Evolutionary conservation across 2,113 vertebrate genomes (phyloP), one percentile per base, ranked within the genome.

Genomic region (Corvus moneduloides): DNA sequence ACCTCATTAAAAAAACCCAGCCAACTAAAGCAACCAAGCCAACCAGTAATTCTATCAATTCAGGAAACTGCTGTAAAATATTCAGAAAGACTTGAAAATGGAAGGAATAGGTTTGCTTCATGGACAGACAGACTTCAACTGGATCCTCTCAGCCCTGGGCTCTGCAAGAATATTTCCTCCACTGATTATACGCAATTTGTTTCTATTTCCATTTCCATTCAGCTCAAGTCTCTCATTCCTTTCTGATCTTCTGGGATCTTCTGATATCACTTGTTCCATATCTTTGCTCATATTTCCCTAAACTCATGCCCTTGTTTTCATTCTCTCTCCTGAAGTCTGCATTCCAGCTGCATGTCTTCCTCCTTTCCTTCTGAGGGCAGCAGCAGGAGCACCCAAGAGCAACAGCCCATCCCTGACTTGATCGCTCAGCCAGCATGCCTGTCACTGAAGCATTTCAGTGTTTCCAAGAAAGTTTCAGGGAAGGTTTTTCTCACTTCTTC

Each of bases 371-470:
- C 30, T 21, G 9, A 51, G 32, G 22, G 27, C 24, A 88, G 17
- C 24, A 37, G 19, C 10, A 26, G 51, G 22, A 90, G 13, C 27
- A 62, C 5, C 1, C 1, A 49, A 14, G n/a, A 44, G 6, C 13
- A 43, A 0, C 1, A 22, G 5, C 8, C 21, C 22, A 56, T 28
- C 35, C 26, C 27, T 56, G 55, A 35, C 26, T n/a, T 75, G 41
- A 41, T 24, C 0, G 0, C 22, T 13, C 15, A 46, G 26, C 3
- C 16, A 81, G 6, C 0, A 0, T 44, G 26, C 21, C 23, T n/a
- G 9, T 55, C 56, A 41, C 32, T 54, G 62, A 24, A 43, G 21
- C 4, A 49, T 44, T 71, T 22, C 74, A 33, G 10, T 62, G 26
- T 22, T 84, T 48, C 55, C 10, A 54, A 55, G 27, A 52, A 39